A percentile compares a stretch with the other conserved stretches of the same genome.
phyloP scores from a whole-genome alignment of 1,140 invertebrate genomes.

The Drosophila kanapiae region DNA sequence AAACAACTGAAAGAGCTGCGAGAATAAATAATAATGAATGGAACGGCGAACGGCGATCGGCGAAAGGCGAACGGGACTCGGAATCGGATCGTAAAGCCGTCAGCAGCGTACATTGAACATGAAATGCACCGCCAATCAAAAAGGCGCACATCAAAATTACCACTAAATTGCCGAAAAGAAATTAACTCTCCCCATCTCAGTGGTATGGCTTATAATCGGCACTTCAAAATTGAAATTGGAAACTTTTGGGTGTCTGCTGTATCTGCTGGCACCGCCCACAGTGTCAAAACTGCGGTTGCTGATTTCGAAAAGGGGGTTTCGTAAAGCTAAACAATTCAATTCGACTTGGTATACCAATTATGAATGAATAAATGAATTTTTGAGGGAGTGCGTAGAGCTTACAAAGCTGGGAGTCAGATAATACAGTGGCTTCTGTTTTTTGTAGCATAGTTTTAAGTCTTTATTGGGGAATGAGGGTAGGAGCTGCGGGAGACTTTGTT shows the following conservation, averaged over 20 bases:
- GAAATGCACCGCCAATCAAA: constrained; percentile 80
- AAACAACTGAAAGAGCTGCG: constrained; percentile 5
- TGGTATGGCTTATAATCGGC: constrained; percentile 37
- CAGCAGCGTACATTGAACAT: constrained; percentile 55
- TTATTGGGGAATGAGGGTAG: not conserved
- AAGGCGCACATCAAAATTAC: constrained; percentile 79
- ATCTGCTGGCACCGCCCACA: constrained; percentile 65
- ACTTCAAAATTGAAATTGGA: constrained; percentile 49
- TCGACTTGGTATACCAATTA: constrained; percentile 41
- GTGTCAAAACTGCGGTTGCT: constrained; percentile 77
- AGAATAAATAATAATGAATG: constrained; percentile 72
- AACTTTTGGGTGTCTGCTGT: constrained; percentile 14
- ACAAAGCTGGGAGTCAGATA: not conserved
- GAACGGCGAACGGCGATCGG: constrained; percentile 44
- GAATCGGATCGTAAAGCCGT: constrained; percentile 54
- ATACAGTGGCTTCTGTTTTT: too few relatives aligned
- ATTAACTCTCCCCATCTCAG: constrained; percentile 38
- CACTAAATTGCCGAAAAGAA: constrained; percentile 75
- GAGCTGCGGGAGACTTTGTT: not conserved
- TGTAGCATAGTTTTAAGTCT: constrained; percentile 22
- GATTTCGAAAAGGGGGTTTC: constrained; percentile 60
- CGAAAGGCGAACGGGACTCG: constrained; percentile 42
- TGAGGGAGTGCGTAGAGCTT: not conserved
- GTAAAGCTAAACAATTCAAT: constrained; percentile 67
- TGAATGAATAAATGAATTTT: constrained; percentile 36